Base-by-base conservation (phyloP, 2,888 invertebrate species). In the Helobdella robusta region DNA sequence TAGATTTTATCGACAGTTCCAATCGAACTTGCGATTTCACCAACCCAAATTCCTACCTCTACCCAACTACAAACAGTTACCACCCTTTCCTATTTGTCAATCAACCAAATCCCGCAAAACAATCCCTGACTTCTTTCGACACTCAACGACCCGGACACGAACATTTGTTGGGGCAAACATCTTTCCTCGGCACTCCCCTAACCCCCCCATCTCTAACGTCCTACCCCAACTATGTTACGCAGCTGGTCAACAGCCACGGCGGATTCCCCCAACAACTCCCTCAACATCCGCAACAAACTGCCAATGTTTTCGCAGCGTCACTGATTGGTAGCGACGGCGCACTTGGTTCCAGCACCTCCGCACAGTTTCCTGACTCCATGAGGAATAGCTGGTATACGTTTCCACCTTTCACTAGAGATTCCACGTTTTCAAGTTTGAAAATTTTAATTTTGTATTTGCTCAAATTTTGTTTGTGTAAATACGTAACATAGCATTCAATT, bases 1-100 rank as follows among this genome's bases (percentile, higher is more conserved):
- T 44, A 2, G 34, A 18, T 23, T 15, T 3, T 3, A 3, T 46
- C 4, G 48, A 5, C 50, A 50, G 50, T 20, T 28, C 2, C 20
- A n/a, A 50, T 4, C 48, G 46, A 23, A 23, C 36, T 20, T 25
- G n/a, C 50, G 62, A 48, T 5, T 6, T 2, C 4, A 28, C 32
- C 30, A 32, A 30, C n/a, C n/a, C 48, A 15, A 2, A n/a, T 32
- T 2, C 48, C 28, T 32, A 20, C 20, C 62, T 28, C 6, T 62
- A 44, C 20, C 25, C 44, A 23, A n/a, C 48, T 32, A 2, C 30
- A n/a, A 50, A 48, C 8, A 20, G 3, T 11, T 46, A 11, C 18
- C 32, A 48, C 5, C 50, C 62, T 5, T 3, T 50, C n/a, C 8
- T 62, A 2, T 48, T 62, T 50, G 18, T 50, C 62, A 62, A 62